Base-by-base conservation (phyloP, 2,888 invertebrate species). In the Orchesellides sinensis region DNA sequence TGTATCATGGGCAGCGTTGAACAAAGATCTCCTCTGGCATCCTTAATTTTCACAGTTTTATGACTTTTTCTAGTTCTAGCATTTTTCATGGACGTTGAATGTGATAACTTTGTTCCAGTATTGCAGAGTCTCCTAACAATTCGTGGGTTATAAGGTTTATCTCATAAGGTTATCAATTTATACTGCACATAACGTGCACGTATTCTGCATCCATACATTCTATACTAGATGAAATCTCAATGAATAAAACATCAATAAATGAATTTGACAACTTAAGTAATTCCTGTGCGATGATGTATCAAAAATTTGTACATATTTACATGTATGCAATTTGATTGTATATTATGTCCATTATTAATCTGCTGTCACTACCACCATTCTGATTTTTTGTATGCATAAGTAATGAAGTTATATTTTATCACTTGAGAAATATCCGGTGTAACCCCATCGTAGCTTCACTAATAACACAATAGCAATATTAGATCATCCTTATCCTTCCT, bases 371-470 rank as follows among this genome's bases (percentile, higher is more conserved):
- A 25, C 25, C 54, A 54, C 21, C 5, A 6, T 54, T 23, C 23
- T 14, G 54, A 54, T 54, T 54, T 49, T 19, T 25, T 54, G 49
- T 25, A 54, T 54, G 54, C 25, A 54, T 54, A 54, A 54, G 21
- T 54, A 8, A 49, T 19, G 8, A 3, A 17, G 19, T 8, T 21
- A 49, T 4, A 49, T 21, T 21, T 49, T 54, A 54, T 54, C 54
- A 23, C 23, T 23, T 23, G 54, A 5, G 54, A 54, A 54, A 54
- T 25, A 25, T 54, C 54, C 54, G 54, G 54, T 23, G 25, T 40
- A n/a, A n/a, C 40, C 40, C n/a, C 40, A 40, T 40, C n/a, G 10
- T 14, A 40, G n/a, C n/a, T 40, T 40, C n/a, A 40, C n/a, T 40
- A 10, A 40, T 40, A n/a, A 14, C 2, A 10, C 2, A 5, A 40